Base-by-base conservation (phyloP, 2,888 invertebrate species). In the Phragmatobia fuliginosa region DNA sequence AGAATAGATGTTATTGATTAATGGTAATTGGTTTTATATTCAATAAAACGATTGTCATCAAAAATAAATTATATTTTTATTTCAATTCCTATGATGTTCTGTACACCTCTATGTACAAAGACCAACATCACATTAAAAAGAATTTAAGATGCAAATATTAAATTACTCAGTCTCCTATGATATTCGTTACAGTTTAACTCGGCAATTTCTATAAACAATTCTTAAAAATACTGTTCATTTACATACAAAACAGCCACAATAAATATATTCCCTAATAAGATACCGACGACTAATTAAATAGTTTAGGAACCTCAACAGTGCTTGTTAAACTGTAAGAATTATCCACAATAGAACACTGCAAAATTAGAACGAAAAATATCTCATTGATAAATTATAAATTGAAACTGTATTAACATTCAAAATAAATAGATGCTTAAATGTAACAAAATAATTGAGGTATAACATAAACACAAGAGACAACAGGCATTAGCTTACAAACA, bases 41-140 rank as follows among this genome's bases (percentile, higher is more conserved):
- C 72, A 91, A 90, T 91, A 89, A 92, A 92, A 91, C 86, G 59
- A 77, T 78, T 78, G 76, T 85, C 87, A 83, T 90, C 80, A 89
- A 94, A 94, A 94, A 94, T 93, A 93, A 93, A 90, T 93, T 92
- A 92, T 90, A 87, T 89, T 90, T 90, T 88, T 89, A 88, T 90
- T 92, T 92, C 88, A 90, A 90, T 92, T 92, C 88, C 91, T 85
- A 74, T 76, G 70, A 83, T 76, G 85, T 75, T 74, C 62, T 72
- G 76, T 86, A 82, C 84, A 87, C 79, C 81, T 79, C 74, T 87
- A 87, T 87, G 85, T 86, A 89, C 91, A 92, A 89, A 91, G 88
- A 90, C 87, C 88, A 90, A 85, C 79, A 83, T 83, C 85, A 86
- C 31, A 66, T 65, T 62, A 66, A 78, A 83, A 85, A 80, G 74